phyloP scores from a whole-genome alignment of 1,140 invertebrate species.

The Leptinotarsa texana region DNA sequence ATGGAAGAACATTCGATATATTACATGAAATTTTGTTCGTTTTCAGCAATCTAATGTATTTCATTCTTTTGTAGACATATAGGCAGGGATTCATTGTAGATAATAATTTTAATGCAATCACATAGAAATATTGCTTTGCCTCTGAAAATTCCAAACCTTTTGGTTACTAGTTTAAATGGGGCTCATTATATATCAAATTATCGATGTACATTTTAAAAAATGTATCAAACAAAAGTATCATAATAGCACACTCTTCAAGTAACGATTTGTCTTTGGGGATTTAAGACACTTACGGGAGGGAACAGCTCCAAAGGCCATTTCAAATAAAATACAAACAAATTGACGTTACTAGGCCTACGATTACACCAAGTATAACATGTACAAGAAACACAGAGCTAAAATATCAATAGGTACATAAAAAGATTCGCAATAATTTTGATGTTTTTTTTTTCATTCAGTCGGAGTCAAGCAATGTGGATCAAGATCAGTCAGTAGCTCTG shows the following conservation, averaged over 20 bases:
- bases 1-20: too few relatives aligned
- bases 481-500: slow-evolving; percentile 33
- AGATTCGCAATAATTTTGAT: not conserved
- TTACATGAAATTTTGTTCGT: too few relatives aligned
- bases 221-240: slow-evolving; percentile 19
- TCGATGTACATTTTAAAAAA: too few relatives aligned
- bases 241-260: not conserved
- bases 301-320: slow-evolving; percentile 17
- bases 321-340: slow-evolving; percentile 30
- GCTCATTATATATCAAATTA: too few relatives aligned
- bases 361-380: slow-evolving; percentile 28
- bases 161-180: too few relatives aligned
- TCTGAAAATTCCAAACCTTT: too few relatives aligned
- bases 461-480: slow-evolving; percentile 23
- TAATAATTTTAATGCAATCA: too few relatives aligned
- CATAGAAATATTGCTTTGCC: too few relatives aligned
- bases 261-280: slow-evolving; percentile 7
- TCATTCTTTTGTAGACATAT: too few relatives aligned
- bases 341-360: slow-evolving; percentile 32
- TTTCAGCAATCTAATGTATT: too few relatives aligned
- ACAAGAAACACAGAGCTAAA: slow-evolving; percentile 29
- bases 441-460: slow-evolving; percentile 30
- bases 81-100: too few relatives aligned
- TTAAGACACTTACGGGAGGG: slow-evolving; percentile 29
- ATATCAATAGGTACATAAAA: slow-evolving; percentile 21